Evolutionary conservation across 1,140 invertebrate species (phyloP).

Genomic region (Drosophila equinoxialis): DNA sequence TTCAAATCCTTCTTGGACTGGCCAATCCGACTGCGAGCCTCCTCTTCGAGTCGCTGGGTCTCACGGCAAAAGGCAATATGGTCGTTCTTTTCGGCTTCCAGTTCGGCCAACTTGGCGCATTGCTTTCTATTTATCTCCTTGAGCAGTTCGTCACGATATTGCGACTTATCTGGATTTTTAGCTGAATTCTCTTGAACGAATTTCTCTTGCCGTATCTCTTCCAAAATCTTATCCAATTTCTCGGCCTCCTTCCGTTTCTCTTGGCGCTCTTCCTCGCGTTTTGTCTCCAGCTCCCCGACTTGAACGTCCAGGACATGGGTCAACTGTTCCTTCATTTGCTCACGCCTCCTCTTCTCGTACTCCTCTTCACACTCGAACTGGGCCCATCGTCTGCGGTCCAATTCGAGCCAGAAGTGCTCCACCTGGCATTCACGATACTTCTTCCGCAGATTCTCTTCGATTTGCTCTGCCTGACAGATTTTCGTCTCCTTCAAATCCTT

Average conservation of each 20-base stretch:
- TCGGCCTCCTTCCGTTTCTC: slow-evolving; percentile 51
- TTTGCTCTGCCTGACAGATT: slow-evolving; percentile 68
- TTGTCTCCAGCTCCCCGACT: slow-evolving; percentile 51
- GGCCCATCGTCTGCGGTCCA: slow-evolving; percentile 59
- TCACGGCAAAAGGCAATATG: slow-evolving; percentile 59
- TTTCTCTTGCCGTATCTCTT: slow-evolving; percentile 70
- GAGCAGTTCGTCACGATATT: slow-evolving; percentile 63
- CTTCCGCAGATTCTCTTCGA: slow-evolving; percentile 60
- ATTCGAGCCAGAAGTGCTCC: slow-evolving; percentile 59
- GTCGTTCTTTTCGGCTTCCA: slow-evolving; percentile 47
- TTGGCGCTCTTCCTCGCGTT: slow-evolving; percentile 26
- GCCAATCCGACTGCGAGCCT: slow-evolving; percentile 36
- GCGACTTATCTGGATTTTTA: not conserved
- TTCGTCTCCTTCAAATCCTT: slow-evolving; percentile 56
- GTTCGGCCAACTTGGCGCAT: slow-evolving; percentile 35
- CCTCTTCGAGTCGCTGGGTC: slow-evolving; percentile 53
- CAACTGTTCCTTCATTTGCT: slow-evolving; percentile 44
- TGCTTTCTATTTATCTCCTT: slow-evolving; percentile 53
- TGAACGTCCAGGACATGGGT: slow-evolving; percentile 53
- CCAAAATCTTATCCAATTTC: slow-evolving; percentile 44
- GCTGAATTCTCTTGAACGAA: slow-evolving; percentile 47
- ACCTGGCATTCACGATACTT: slow-evolving; percentile 49
- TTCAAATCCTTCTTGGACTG: slow-evolving; percentile 47
- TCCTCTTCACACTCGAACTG: slow-evolving; percentile 46
- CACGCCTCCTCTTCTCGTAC: slow-evolving; percentile 41